Evolutionary conservation across 2,888 invertebrate species (phyloP).

Genomic region (Hymenopus coronatus): DNA sequence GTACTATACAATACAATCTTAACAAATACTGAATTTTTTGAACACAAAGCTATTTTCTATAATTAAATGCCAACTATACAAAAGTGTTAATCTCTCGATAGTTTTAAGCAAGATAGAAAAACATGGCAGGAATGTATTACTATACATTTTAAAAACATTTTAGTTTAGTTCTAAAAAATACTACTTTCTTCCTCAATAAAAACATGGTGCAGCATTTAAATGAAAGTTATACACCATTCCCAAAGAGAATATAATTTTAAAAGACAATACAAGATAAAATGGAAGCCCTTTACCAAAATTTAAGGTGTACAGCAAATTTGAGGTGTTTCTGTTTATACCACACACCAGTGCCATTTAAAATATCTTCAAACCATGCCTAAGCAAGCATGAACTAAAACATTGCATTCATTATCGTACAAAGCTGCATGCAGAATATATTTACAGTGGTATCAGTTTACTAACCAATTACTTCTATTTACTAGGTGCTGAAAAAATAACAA

Average conservation of each 20-base stretch:
- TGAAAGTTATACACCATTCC: background rate
- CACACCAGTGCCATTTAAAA: background rate
- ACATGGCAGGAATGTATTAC: background rate
- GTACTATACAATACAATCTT: too few species aligned
- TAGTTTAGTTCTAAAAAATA: background rate
- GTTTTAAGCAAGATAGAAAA: background rate
- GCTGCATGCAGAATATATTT: too few species aligned
- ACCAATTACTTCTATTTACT: too few species aligned
- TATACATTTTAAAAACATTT: background rate
- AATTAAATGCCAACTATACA: too few species aligned
- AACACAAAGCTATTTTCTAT: too few species aligned
- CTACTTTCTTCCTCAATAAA: background rate
- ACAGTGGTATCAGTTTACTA: too few species aligned
- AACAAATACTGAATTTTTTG: too few species aligned
- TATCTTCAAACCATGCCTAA: background rate
- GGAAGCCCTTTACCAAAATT: background rate
- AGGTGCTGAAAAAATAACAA: too few species aligned
- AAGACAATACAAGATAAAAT: background rate
- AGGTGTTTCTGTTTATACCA: background rate
- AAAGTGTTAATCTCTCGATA: background rate
- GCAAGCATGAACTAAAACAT: too few species aligned
- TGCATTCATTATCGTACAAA: too few species aligned
- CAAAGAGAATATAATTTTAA: background rate
- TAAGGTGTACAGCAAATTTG: too few species aligned
- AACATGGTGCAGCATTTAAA: background rate